A percentile compares a stretch with the other conserved stretches of the same genome.
Conservation (phyloP, 2,888 invertebrate species). For the Ctena decussata region DNA sequence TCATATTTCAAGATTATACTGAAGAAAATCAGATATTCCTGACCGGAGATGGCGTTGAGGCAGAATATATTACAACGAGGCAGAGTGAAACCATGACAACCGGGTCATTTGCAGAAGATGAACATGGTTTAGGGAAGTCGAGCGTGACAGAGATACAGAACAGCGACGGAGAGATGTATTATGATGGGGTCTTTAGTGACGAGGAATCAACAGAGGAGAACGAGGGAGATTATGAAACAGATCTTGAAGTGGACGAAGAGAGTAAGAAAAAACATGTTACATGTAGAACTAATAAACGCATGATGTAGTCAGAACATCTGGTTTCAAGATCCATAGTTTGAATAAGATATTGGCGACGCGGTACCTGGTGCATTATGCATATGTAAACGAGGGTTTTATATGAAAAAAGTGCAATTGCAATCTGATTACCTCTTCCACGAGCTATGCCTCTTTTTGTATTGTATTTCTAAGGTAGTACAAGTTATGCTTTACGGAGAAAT, state of each 20-base stretch:
- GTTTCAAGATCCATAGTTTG: too few relatives aligned
- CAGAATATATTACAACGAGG: conserved; percentile 16
- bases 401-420: too few relatives aligned
- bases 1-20: neutral
- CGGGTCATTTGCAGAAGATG: neutral
- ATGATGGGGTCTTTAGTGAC: conserved; percentile 64
- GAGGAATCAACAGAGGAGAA: conserved; percentile 61
- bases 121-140: neutral
- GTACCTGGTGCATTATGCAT: too few relatives aligned
- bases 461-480: too few relatives aligned
- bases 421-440: too few relatives aligned
- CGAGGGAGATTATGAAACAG: conserved; percentile 81
- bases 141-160: conserved; percentile 13
- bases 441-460: too few relatives aligned
- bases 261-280: conserved; percentile 68
- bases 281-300: too few relatives aligned
- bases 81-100: neutral
- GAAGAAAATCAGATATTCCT: neutral
- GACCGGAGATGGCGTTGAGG: neutral
- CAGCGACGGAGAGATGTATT: conserved; percentile 59
- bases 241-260: conserved; percentile 80
- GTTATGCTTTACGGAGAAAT: too few relatives aligned
- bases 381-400: too few relatives aligned
- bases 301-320: too few relatives aligned
- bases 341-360: too few relatives aligned